These are phyloP conservation scores for Enteromius paludinosus DNA, from an alignment of 2,797 vertebrate species.

Conservation along the genomic window DNA sequence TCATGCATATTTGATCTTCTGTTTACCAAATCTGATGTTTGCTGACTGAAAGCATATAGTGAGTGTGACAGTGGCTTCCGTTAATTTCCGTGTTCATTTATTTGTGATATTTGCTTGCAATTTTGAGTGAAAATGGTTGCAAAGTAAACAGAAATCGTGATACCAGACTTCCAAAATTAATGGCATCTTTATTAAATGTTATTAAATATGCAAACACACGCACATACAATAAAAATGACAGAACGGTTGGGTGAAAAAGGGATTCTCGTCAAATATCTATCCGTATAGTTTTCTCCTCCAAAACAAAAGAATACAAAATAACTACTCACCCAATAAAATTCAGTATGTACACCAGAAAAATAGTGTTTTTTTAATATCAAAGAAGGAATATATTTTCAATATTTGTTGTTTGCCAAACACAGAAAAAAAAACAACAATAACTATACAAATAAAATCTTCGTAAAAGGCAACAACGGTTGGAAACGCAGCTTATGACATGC, in stretches of 20 bases:
- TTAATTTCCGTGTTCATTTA: background rate
- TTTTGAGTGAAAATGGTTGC: background rate
- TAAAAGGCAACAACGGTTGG: constrained; percentile 40
- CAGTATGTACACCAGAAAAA: constrained; percentile 81
- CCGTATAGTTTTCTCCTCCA: constrained; percentile 57
- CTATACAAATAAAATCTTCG: constrained; percentile 65
- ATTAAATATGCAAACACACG: constrained; percentile 78
- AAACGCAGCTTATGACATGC: constrained; percentile 56
- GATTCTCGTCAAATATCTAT: constrained; percentile 62
- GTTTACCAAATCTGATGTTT: background rate
- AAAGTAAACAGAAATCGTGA: background rate
- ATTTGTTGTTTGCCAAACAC: constrained; percentile 14
- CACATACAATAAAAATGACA: constrained; percentile 75
- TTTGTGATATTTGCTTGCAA: background rate
- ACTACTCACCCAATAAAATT: constrained; percentile 69
- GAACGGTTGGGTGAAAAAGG: constrained; percentile 66
- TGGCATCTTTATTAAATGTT: constrained; percentile 77
- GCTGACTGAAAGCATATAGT: background rate
- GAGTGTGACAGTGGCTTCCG: background rate
- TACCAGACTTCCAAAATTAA: constrained; percentile 43
- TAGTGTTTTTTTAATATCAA: constrained; percentile 73
- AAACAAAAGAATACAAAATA: constrained; percentile 41
- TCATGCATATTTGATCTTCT: background rate
- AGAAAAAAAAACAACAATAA: constrained; percentile 58
- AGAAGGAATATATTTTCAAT: constrained; percentile 70